Percentiles rank a stretch among this genome's conserved stretches.
Evolutionary conservation across 2,797 vertebrate species (phyloP).

Genomic region (Xenops minutus): DNA sequence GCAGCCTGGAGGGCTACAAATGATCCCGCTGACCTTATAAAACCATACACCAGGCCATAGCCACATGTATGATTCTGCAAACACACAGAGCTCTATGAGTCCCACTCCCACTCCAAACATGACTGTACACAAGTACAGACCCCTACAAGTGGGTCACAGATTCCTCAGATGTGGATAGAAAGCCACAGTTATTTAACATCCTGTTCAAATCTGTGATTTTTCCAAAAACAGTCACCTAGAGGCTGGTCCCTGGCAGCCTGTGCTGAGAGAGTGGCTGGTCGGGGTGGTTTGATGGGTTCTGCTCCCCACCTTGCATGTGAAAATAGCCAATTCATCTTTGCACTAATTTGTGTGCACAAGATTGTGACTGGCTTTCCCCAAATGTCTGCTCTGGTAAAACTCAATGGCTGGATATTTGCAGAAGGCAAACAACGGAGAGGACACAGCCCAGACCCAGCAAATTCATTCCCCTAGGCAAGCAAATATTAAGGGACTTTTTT

Average conservation of each 20-base stretch:
- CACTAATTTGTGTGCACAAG: conserved; percentile 33
- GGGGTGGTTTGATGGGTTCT: accelerated
- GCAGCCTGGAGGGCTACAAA: neutral
- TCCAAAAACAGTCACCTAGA: neutral
- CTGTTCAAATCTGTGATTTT: neutral
- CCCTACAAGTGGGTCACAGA: neutral
- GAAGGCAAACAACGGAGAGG: conserved; percentile 32
- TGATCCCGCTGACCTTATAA: neutral
- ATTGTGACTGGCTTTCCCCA: neutral
- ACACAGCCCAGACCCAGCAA: conserved; percentile 24
- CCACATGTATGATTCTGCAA: neutral
- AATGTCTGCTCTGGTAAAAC: neutral
- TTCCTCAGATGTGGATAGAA: neutral
- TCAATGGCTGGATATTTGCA: neutral
- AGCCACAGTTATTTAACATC: neutral
- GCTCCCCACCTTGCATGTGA: neutral
- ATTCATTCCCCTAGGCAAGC: conserved; percentile 39
- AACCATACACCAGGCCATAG: neutral
- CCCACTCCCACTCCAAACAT: neutral
- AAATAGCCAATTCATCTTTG: conserved; percentile 4
- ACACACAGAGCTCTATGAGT: accelerated
- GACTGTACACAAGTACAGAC: neutral
- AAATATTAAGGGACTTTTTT: conserved; percentile 8
- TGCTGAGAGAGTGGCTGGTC: neutral
- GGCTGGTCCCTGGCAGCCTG: neutral